Conservation (phyloP, 2,888 invertebrate genomes). For the Drosophila austrosaltans region DNA sequence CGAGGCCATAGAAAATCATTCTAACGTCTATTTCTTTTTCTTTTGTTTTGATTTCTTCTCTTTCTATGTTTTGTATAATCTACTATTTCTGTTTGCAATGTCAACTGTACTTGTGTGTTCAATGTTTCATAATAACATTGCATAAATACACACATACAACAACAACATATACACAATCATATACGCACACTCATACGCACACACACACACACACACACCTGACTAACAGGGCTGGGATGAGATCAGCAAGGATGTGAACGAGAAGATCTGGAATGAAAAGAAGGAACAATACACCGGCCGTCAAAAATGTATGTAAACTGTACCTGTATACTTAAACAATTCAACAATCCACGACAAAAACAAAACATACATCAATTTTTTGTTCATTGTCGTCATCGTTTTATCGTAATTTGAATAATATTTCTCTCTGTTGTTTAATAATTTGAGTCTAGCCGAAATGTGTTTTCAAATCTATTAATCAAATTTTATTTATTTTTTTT, state of each 20-base stretch:
- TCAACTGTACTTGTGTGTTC: slow-evolving; percentile 63
- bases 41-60: slow-evolving; percentile 59
- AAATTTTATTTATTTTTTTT: not conserved
- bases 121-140: slow-evolving; percentile 45
- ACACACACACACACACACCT: slow-evolving; percentile 23
- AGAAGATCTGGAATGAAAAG: slow-evolving; percentile 95
- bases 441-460: too few relatives aligned
- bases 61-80: slow-evolving; percentile 75
- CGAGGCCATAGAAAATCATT: slow-evolving; percentile 33
- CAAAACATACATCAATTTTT: slow-evolving; percentile 26
- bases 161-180: slow-evolving; percentile 17
- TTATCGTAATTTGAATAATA: not conserved
- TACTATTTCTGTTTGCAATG: slow-evolving; percentile 57
- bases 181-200: slow-evolving; percentile 2
- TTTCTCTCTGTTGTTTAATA: not conserved
- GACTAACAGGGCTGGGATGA: slow-evolving; percentile 91
- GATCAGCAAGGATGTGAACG: slow-evolving; percentile 91
- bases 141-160: slow-evolving; percentile 28
- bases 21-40: slow-evolving; percentile 60
- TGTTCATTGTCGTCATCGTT: slow-evolving; percentile 62
- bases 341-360: slow-evolving; percentile 19
- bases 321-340: slow-evolving; percentile 5
- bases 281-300: slow-evolving; percentile 94
- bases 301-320: slow-evolving; percentile 91
- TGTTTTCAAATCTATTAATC: not conserved